Evolutionary conservation across 2,113 vertebrate species (phyloP).

Genomic region (Anguilla japonica): DNA sequence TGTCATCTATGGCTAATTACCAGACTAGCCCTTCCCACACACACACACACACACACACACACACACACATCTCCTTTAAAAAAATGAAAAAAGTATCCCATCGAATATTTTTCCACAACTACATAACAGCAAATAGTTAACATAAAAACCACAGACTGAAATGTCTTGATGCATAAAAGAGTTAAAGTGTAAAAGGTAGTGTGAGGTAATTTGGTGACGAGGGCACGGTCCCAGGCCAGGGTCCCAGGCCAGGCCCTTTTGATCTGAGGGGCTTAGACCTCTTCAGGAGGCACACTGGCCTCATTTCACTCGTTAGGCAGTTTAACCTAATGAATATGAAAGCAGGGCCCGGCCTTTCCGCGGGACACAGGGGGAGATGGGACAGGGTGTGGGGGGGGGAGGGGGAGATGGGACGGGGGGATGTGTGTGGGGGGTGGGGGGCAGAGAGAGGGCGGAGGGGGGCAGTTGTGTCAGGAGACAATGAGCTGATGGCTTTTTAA

Average conservation of each 20-base stretch:
- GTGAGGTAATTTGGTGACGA: slow-evolving; percentile 10
- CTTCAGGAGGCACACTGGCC: slow-evolving; percentile 72
- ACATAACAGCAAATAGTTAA: slow-evolving; percentile 24
- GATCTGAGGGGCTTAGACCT: slow-evolving; percentile 66
- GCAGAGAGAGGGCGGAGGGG: slow-evolving; percentile 70
- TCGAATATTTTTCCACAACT: slow-evolving; percentile 35
- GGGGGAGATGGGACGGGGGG: slow-evolving; percentile 62
- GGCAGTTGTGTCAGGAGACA: slow-evolving; percentile 83
- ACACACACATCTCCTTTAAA: background rate
- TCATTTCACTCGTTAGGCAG: slow-evolving; percentile 94
- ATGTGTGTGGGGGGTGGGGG: slow-evolving; percentile 40
- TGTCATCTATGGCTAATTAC: background rate
- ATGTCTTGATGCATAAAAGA: background rate
- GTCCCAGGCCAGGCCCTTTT: slow-evolving; percentile 62
- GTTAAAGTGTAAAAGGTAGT: slow-evolving; percentile 12
- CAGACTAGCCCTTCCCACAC: background rate
- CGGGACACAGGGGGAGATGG: slow-evolving; percentile 51
- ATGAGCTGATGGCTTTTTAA: slow-evolving; percentile 84
- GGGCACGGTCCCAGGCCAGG: slow-evolving; percentile 44
- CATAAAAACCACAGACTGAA: background rate
- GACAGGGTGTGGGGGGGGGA: slow-evolving; percentile 68
- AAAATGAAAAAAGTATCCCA: slow-evolving; percentile 41
- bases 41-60: slow-evolving; percentile 17
- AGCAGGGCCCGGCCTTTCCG: slow-evolving; percentile 76
- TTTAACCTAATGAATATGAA: slow-evolving; percentile 97